Conservation (phyloP, 2,888 invertebrate species). For the Agriopis leucophaearia region DNA sequence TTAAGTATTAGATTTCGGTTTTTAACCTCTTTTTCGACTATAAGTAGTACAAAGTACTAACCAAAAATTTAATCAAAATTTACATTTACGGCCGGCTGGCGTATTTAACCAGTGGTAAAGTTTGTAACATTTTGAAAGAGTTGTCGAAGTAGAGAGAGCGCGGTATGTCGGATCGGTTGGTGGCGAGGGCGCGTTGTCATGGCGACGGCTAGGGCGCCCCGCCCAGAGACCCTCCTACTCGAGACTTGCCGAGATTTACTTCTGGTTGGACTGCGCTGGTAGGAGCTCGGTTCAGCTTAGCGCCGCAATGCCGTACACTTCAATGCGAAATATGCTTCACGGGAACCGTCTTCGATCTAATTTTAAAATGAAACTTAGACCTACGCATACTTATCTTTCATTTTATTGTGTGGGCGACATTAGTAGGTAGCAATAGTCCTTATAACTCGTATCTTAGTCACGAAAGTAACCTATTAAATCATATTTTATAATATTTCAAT, state of each 20-base stretch:
- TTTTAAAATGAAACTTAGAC: too few relatives aligned
- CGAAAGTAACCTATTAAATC: too few relatives aligned
- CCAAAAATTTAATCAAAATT: neutral
- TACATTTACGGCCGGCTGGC: conserved; percentile 8
- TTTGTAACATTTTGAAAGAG: conserved; percentile 35
- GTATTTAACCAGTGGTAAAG: conserved; percentile 17
- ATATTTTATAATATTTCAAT: too few relatives aligned
- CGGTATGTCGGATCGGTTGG: conserved; percentile 49
- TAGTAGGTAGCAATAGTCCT: too few relatives aligned
- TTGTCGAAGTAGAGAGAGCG: conserved; percentile 46
- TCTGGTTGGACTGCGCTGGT: conserved; percentile 64
- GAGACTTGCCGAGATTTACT: conserved; percentile 70
- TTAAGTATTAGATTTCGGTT: too few relatives aligned
- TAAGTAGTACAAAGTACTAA: too few relatives aligned
- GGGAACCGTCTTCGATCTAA: neutral
- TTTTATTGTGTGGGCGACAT: neutral
- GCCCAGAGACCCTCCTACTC: conserved; percentile 68
- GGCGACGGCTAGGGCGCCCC: conserved; percentile 77
- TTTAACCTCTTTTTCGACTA: conserved; percentile 14
- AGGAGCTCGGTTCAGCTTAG: conserved; percentile 55
- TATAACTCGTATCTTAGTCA: too few relatives aligned
- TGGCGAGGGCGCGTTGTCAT: conserved; percentile 74
- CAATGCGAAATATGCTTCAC: conserved; percentile 20
- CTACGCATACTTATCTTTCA: neutral
- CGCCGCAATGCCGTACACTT: conserved; percentile 28